Base-by-base conservation (phyloP, 92 coral and sea anemone species). In the Epizoanthus illoricatus region DNA sequence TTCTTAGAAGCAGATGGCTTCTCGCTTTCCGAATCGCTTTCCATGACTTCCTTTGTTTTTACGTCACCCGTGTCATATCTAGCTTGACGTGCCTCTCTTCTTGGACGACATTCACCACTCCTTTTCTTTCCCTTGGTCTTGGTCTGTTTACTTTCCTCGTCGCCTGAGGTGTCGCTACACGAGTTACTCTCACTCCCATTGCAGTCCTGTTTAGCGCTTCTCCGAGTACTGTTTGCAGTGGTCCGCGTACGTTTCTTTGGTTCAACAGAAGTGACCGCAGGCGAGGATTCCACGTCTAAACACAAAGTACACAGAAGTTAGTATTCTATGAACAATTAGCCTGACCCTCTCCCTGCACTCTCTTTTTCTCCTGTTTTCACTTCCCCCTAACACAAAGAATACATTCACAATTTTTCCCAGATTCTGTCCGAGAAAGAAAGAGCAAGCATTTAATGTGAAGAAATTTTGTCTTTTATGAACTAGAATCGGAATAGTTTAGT, bases 151-250 rank as follows among this genome's bases (percentile, higher is more conserved):
- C 59, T 83, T 78, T 41, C 85, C 83, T 62, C 94, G 87, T 75
- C 92, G 19, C 89, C 97, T 0, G 94, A 80, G 65, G 92, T 91
- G 66, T 93, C 97, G 85, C 87, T 84, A 36, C 88, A 92, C 39
- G 97, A 93, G 68, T 91, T 84, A 43, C 87, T 90, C 42, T 90
- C 97, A 7, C 80, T 85, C 28, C 33, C 69, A 59, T 65, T 81
- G 55, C 84, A 74, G 80, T 80, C 54, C 70, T 70, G 81, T 74
- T 89, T 73, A 54, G 75, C 28, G 78, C 84, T 42, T 64, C 75
- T 40, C 17, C 89, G 80, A 20, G 70, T 75, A 40, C 94, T 81
- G 72, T 78, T 63, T 41, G 5, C 20, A 54, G 89, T 62, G 43
- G 90, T 24, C 4, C 87, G 88, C 9, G 88, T 76, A 39, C 97